phyloP scores from a whole-genome alignment of 1,140 invertebrate species.

The Galendromus occidentalis region DNA sequence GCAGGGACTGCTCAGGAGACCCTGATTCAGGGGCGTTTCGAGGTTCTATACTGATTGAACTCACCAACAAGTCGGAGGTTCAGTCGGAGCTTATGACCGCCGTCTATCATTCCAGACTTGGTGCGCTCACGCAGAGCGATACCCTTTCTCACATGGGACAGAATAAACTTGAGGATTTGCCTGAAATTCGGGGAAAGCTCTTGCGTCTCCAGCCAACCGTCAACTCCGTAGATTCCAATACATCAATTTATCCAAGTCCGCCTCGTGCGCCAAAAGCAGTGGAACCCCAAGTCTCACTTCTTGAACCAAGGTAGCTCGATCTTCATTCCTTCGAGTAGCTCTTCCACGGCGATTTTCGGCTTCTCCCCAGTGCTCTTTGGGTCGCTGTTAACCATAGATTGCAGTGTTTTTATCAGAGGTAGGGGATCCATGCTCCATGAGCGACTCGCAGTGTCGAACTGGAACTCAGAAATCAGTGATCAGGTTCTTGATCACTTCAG shows the following conservation, averaged over 20 bases:
- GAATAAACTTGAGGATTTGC: no score
- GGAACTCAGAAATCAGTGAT: neutral
- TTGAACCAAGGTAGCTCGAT: neutral
- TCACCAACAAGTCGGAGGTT: neutral
- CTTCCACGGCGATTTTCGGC: neutral
- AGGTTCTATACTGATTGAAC: no score
- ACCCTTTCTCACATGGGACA: no score
- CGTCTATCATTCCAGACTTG: neutral
- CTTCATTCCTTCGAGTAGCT: neutral
- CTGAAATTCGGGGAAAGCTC: no score
- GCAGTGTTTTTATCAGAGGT: conserved; percentile 40
- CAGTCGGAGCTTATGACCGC: neutral
- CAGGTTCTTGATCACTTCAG: no score
- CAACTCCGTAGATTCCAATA: no score
- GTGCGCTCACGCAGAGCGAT: neutral
- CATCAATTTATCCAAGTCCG: no score
- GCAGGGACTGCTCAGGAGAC: neutral
- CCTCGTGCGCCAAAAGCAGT: no score
- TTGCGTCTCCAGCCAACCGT: no score
- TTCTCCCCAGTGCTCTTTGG: neutral
- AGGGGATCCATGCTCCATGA: conserved; percentile 44
- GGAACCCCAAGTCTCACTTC: no score
- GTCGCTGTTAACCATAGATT: conserved; percentile 11
- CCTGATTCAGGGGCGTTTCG: no score
- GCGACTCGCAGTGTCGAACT: conserved; percentile 41